phyloP scores from a whole-genome alignment of 2,797 vertebrate genomes.

The Pelobates cultripes region DNA sequence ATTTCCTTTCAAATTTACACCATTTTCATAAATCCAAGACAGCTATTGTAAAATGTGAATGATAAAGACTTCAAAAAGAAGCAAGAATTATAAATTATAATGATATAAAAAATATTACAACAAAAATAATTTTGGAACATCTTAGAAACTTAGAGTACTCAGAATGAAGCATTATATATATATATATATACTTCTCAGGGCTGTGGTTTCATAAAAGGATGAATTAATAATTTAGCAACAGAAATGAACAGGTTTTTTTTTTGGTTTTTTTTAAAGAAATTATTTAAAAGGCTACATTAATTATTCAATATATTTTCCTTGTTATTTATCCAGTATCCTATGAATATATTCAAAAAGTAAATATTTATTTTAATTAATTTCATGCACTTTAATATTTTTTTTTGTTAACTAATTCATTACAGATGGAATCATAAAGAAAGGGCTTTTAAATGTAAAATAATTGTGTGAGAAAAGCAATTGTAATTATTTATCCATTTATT shows the following conservation, averaged over 20 bases:
- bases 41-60: background rate
- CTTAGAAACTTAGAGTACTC: background rate
- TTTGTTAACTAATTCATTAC: too few species aligned
- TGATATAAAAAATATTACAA: background rate
- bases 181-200: background rate
- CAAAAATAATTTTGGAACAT: background rate
- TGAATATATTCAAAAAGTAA: background rate
- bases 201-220: background rate
- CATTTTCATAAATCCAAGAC: too few species aligned
- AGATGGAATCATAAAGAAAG: too few species aligned
- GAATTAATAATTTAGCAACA: slow-evolving; percentile 1
- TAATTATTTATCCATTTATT: too few species aligned
- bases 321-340: background rate
- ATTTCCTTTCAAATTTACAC: too few species aligned
- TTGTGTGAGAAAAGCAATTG: too few species aligned
- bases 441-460: too few species aligned
- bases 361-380: too few species aligned
- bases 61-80: background rate
- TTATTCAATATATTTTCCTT: background rate
- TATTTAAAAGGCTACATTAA: background rate
- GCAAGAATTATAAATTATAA: too few species aligned
- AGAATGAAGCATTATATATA: background rate
- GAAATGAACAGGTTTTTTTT: background rate
- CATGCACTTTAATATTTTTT: too few species aligned
- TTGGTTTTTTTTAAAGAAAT: background rate